These are phyloP conservation scores for Acrossocheilus wenchowensis DNA, from an alignment of 2,797 vertebrate species.

Conservation along the genomic window DNA sequence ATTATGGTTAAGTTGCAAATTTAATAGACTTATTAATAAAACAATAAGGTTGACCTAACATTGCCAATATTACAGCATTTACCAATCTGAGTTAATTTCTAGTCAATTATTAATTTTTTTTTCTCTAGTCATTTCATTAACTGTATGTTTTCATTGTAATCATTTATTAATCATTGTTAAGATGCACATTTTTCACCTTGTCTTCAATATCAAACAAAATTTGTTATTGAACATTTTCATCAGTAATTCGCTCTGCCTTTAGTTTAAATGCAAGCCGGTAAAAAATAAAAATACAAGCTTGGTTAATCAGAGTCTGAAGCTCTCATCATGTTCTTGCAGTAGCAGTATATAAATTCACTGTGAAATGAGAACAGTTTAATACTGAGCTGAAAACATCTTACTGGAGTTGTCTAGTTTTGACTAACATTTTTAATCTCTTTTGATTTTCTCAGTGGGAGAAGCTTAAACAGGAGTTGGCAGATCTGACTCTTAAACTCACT, in stretches of 20 bases:
- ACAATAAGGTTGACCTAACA: background rate
- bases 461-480: constrained; percentile 78
- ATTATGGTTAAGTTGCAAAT: background rate
- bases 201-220: no score
- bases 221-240: no score
- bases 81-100: background rate
- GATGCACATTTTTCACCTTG: background rate
- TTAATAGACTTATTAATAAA: background rate
- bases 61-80: background rate
- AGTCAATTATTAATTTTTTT: no score
- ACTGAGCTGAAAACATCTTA: background rate
- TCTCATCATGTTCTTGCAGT: background rate
- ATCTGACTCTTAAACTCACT: constrained; percentile 62
- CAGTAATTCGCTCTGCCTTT: background rate
- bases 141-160: no score
- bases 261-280: background rate
- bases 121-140: no score
- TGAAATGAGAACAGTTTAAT: background rate
- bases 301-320: background rate
- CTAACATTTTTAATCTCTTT: background rate
- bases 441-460: constrained; percentile 74
- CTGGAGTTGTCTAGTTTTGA: background rate
- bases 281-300: background rate
- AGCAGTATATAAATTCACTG: background rate
- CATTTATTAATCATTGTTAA: background rate